Evolutionary conservation across 1,140 invertebrate genomes (phyloP), one percentile per base, ranked within the genome.

Genomic region (Ips typographus): DNA sequence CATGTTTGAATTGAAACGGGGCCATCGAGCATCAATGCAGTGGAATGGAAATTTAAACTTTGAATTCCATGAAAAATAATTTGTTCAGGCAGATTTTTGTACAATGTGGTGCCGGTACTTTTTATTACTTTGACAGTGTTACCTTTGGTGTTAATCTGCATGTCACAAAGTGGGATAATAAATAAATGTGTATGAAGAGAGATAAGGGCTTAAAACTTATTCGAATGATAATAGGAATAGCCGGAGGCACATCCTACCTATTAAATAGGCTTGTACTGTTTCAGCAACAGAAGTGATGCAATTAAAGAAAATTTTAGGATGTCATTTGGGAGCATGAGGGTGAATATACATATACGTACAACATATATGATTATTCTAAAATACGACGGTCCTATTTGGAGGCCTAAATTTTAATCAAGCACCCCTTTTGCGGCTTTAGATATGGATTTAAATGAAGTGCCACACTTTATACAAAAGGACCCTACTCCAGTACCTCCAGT

Each of bases 381-480:
- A 58, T 62, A 62, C 44, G 44, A 49, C 41, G 52, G 41, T 56
- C 66, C 65, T 53, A 55, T 61, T 60, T 43, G 36, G 47, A 57
- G 40, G 41, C 36, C 64, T 63, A 49, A 66, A 66, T 66, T 66
- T 66, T 66, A 66, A 66, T 58, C 64, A 58, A 52, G 5, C 7
- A 39, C 55, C 51, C 64, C 64, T 56, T 55, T 58, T 68, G 66
- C 53, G 66, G 66, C 66, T 61, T 68, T 68, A 55, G 66, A 47
- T 68, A 68, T 68, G 66, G 57, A 68, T 68, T 61, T 68, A 61
- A 68, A 68, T 68, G 59, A 68, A 61, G 66, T 68, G 52, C 38
- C 58, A 44, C 57, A n/a, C 6, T 61, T 40, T 58, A 38, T 38
- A 61, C 44, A 49, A 49, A 62, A 68, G 22, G 22, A 22, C 22